Evolutionary conservation across 2,113 vertebrate species (phyloP).

Genomic region (Hiodon tergisus): DNA sequence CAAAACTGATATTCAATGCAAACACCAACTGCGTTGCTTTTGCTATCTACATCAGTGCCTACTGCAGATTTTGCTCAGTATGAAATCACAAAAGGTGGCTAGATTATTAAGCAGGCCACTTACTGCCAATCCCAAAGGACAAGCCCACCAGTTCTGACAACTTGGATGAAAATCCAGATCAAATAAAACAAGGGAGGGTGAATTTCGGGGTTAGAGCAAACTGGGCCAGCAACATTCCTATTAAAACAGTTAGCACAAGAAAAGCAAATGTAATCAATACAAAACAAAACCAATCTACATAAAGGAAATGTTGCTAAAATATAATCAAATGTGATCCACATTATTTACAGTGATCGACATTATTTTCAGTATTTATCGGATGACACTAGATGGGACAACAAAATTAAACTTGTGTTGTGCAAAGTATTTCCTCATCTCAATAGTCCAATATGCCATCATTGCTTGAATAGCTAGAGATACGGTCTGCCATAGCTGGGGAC

Average conservation of each 20-base stretch:
- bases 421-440: no score
- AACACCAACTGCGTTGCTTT: no score
- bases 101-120: slow-evolving; percentile 25
- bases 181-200: slow-evolving; percentile 51
- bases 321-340: no score
- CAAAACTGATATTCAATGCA: no score
- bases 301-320: neutral
- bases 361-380: no score
- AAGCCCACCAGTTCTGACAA: slow-evolving; percentile 35
- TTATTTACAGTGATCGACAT: no score
- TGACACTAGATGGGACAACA: no score
- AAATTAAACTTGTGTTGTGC: no score
- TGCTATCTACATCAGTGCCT: neutral
- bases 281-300: neutral
- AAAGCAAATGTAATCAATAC: neutral
- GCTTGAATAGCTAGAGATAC: no score
- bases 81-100: neutral
- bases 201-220: slow-evolving; percentile 47
- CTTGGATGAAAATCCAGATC: slow-evolving; percentile 40
- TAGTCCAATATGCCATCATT: no score
- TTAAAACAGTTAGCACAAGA: neutral
- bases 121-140: slow-evolving; percentile 44
- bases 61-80: neutral
- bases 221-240: slow-evolving; percentile 42
- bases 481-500: no score